Conservation (phyloP, 2,113 vertebrate genomes). For the Cyphomyrus plagiostoma region DNA sequence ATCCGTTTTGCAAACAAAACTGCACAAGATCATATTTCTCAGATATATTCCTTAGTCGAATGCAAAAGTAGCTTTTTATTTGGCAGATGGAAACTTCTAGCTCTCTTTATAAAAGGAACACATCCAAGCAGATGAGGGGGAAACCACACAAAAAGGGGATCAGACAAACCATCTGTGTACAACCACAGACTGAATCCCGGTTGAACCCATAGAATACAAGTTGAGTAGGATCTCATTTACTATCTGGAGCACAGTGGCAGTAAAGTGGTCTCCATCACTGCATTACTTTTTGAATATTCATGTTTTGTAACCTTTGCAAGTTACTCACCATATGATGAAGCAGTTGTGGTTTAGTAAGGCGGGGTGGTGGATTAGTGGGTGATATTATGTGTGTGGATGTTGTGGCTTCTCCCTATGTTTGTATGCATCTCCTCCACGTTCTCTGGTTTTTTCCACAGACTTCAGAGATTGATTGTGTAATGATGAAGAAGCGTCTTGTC, state of each 20-base stretch:
- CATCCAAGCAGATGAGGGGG: neutral
- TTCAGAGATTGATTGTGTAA: neutral
- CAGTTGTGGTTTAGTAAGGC: neutral
- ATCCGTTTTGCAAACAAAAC: neutral
- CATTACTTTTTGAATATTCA: neutral
- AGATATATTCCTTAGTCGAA: neutral
- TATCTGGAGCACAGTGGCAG: neutral
- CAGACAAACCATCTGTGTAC: slow-evolving; percentile 4
- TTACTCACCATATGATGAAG: neutral
- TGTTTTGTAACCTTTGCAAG: neutral
- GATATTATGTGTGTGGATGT: neutral
- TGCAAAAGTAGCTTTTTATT: neutral
- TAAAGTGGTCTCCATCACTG: neutral
- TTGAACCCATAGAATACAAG: neutral
- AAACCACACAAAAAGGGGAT: neutral
- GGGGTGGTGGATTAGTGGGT: neutral
- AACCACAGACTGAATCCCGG: neutral
- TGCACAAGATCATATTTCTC: slow-evolving; percentile 4
- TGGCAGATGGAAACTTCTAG: neutral
- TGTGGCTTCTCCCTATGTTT: neutral
- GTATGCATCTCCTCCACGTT: neutral
- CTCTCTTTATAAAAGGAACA: neutral
- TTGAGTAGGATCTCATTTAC: neutral
- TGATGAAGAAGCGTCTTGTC: neutral
- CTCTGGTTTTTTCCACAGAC: neutral